Evolutionary conservation across 2,113 vertebrate genomes (phyloP).

Genomic region (Oryzias woworae): DNA sequence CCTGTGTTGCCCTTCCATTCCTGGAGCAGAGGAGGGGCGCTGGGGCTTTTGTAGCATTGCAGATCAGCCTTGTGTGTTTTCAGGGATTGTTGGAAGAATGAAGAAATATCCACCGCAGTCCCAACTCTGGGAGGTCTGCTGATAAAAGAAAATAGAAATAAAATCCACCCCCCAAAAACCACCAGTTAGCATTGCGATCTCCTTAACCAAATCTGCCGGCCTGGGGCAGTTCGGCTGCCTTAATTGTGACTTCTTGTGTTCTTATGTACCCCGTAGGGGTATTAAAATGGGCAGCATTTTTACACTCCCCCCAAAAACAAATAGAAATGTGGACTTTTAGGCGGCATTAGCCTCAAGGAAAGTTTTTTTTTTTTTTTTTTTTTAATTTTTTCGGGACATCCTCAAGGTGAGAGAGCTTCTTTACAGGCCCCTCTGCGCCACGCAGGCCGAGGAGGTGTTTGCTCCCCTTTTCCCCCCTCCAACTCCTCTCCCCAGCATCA

Average conservation of each 20-base stretch:
- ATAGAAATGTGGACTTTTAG: constrained; percentile 36
- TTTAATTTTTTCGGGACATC: constrained; percentile 39
- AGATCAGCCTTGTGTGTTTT: constrained; percentile 67
- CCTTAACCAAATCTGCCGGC: constrained; percentile 47
- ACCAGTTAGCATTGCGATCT: constrained; percentile 39
- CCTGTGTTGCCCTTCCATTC: constrained; percentile 69
- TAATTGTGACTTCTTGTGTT: constrained; percentile 42
- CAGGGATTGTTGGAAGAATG: constrained; percentile 63
- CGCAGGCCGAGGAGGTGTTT: constrained; percentile 45
- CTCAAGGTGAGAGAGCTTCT: constrained; percentile 59
- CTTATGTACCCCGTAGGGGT: constrained; percentile 47
- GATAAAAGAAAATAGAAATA: constrained; percentile 6
- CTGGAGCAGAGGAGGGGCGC: constrained; percentile 80
- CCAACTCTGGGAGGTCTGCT: constrained; percentile 47
- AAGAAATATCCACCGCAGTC: constrained; percentile 51
- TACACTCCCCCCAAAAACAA: constrained; percentile 23
- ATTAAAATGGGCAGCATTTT: constrained; percentile 53
- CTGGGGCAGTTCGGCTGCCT: constrained; percentile 57
- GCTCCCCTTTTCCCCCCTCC: neutral
- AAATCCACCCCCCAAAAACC: constrained; percentile 23
- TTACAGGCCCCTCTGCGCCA: constrained; percentile 35
- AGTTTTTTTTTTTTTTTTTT: constrained; percentile 12
- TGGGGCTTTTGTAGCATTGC: constrained; percentile 78
- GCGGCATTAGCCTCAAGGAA: constrained; percentile 34
- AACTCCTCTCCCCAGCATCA: constrained; percentile 16